A percentile compares a stretch with the other conserved stretches of the same genome.
These are phyloP conservation scores for Myotis myotis DNA, from an alignment of 2,797 vertebrate species.

Conservation along the genomic window DNA sequence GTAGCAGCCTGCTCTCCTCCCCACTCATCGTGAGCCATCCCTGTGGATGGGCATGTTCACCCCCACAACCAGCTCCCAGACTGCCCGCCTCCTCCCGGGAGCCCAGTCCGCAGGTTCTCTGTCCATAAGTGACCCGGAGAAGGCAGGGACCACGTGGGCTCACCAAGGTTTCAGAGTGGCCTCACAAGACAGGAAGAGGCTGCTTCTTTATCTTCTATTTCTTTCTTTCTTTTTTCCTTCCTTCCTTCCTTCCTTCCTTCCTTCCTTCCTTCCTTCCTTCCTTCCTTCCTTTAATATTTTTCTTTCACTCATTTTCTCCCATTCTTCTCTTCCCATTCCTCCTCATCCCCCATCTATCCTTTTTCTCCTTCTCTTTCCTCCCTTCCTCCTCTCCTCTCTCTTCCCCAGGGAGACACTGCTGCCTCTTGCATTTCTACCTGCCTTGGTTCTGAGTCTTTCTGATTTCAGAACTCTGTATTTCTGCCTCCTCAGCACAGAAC, in stretches of 20 bases:
- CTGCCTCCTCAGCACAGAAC: background rate
- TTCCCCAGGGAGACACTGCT: background rate
- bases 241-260: background rate
- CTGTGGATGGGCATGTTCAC: slow-evolving; percentile 71
- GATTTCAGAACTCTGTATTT: background rate
- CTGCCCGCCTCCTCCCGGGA: slow-evolving; percentile 68
- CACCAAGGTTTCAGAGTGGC: slow-evolving; percentile 69
- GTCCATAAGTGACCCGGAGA: slow-evolving; percentile 77
- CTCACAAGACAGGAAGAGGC: slow-evolving; percentile 59
- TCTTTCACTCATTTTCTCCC: background rate
- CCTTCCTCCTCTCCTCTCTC: background rate
- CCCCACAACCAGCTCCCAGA: slow-evolving; percentile 66
- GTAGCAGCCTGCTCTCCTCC: slow-evolving; percentile 12
- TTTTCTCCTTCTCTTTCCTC: background rate
- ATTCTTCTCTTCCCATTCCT: background rate
- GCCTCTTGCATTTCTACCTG: background rate
- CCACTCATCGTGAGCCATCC: background rate
- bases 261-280: background rate
- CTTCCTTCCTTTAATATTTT: background rate
- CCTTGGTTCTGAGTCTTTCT: background rate
- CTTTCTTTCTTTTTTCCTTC: background rate
- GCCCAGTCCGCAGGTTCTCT: slow-evolving; percentile 75
- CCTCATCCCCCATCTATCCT: background rate
- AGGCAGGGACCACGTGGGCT: slow-evolving; percentile 71
- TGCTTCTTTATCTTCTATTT: background rate